Evolutionary conservation across 2,113 vertebrate genomes (phyloP), one percentile per base, ranked within the genome.

Genomic region (Macroglossus sobrinus): DNA sequence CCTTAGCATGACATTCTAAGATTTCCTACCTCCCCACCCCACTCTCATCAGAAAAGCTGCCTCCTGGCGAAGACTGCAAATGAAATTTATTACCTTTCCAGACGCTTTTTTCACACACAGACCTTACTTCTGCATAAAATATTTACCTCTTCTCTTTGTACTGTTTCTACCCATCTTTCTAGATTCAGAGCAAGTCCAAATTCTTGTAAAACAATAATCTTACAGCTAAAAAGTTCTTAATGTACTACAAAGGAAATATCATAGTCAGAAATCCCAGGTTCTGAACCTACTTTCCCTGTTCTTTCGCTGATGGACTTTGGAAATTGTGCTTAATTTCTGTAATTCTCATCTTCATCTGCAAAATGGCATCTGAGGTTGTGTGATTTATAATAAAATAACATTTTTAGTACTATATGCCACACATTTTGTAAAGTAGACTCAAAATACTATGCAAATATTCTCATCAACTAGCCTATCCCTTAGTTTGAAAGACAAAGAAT

Each of bases 401-500:
- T 63, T 88, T 86, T 94, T 43, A 84, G 8, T 33, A 12, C 64
- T 50, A 0, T 33, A 12, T 43, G 13, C n/a, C 80, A 55, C 66
- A 35, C 26, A 33, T 33, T 84, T 66, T 53, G 76, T 88, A 88
- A 61, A 50, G 47, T 38, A 93, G 91, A 5, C 47, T 88, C 53
- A 28, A 61, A 75, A 64, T 78, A 38, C 50, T 94, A 38, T 40
- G 88, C 50, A 88, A 91, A 88, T 90, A 1, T 84, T 63, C 86
- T 78, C 35, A 22, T 59, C 57, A 14, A 30, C 35, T 71, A 59
- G 30, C 45, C 82, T 94, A 47, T n/a, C 47, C 38, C 59, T 96
- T 93, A 43, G 53, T 92, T 97, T 97, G 71, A 95, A 95, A 93
- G 71, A 94, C 93, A 93, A 91, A 30, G 76, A 80, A 90, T 4